Base-by-base conservation (phyloP, 2,113 vertebrate species). In the Vimba vimba region DNA sequence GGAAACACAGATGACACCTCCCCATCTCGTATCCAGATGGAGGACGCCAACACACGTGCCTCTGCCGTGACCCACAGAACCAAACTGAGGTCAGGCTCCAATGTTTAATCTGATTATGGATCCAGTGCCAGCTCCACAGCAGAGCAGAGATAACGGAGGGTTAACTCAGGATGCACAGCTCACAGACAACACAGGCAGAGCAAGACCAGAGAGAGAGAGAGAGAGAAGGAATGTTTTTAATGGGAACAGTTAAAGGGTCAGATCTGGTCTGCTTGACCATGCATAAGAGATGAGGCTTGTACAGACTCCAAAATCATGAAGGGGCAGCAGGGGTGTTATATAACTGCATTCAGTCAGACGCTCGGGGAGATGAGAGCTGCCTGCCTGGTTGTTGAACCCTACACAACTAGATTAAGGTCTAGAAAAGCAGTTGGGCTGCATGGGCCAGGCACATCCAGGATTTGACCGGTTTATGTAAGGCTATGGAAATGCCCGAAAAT, bases 251-350 rank as follows among this genome's bases (percentile, higher is more conserved):
- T 83, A 71, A 45, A 43, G 83, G 83, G 84, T 87, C 86, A 89
- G 45, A 33, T 79, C n/a, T 59, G 30, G 83, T 71, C 83, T 88
- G 84, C 71, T 80, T 64, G 50, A 39, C 80, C 87, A 84, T 89
- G 86, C 76, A 86, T 84, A 60, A 89, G 74, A 64, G 62, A 78
- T 62, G 43, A 82, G 64, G 21, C 82, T 87, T 86, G 74, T 83
- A 71, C 84, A 30, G 77, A 50, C 83, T 79, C 83, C 68, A 84
- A 87, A 84, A 79, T 84, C 83, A 84, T 83, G 71, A 78, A 80
- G 75, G 82, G 75, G 82, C 66, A 74, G 60, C 74, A 80, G 66
- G 87, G n/a, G 39, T 55, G 69, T 85, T 86, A 85, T 82, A 87
- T 86, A 90, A 87, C 86, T 45, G 55, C 25, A 12, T 83, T 83